Base-by-base conservation (phyloP, 2,888 invertebrate species). In the Pristionchus mayeri region DNA sequence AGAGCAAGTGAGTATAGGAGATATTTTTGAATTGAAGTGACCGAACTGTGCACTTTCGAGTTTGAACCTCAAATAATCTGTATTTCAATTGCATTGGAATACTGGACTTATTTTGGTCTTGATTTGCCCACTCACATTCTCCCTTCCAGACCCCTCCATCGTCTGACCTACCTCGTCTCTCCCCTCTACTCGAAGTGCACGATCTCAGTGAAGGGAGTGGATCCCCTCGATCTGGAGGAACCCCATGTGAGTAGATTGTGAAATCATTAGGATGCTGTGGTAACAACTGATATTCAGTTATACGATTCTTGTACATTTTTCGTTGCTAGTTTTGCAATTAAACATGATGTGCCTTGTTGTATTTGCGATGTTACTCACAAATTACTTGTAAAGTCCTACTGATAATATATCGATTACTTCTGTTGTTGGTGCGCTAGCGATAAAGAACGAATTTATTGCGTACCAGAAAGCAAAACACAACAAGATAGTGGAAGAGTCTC, bases 101-200 rank as follows among this genome's bases (percentile, higher is more conserved):
- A 13, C 13, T 44, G 6, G 44, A 44, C 44, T 44, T 44, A 44
- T 44, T 44, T 44, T 13, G 44, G 13, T 9, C n/a, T 52, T 24
- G 7, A 52, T 52, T 52, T 21, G 21, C 18, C 3, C 52, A n/a
- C 52, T 52, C 52, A 18, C 52, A 21, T 52, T 52, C 13, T 44
- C 6, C 18, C 6, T 27, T 60, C 27, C 81, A 82, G 81, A 37
- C 81, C 81, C 21, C 81, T 82, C 34, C 81, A 82, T 24, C 81
- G 81, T 7, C 81, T 82, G 30, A 82, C 81, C 40, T 82, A 82
- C 48, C 81, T 82, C 63, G 60, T 48, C 2, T n/a, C n/a, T 21
- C 81, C 81, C n/a, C 48, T 82, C 21, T 82, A 82, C 81, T 18
- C 81, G 16, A 60, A 82, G 48, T 82, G 81, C 63, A 82, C 40